Percentiles rank a stretch among this genome's conserved stretches.
These are phyloP conservation scores for Cheilosia scutellata DNA, from an alignment of 2,888 invertebrate species.

Conservation along the genomic window DNA sequence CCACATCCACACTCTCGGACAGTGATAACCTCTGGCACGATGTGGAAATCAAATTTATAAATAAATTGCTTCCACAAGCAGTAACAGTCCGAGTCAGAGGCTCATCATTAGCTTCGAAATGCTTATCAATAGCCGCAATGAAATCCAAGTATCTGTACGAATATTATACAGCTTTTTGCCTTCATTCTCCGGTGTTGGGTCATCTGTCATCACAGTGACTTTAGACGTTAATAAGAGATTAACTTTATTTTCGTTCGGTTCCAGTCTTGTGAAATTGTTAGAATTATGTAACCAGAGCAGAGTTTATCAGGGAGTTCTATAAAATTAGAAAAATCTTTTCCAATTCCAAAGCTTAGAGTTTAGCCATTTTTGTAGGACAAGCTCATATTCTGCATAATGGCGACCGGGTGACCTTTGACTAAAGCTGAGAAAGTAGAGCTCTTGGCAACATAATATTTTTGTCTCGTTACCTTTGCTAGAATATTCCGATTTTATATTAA, in stretches of 20 bases:
- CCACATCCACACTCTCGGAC: constrained; percentile 4
- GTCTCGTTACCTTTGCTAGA: constrained; percentile 2
- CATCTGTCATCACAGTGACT: constrained; percentile 11
- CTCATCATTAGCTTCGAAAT: constrained; percentile 25
- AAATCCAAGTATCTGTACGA: constrained; percentile 24
- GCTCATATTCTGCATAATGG: neutral
- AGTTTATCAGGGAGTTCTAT: constrained; percentile 12
- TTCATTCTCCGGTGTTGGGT: neutral
- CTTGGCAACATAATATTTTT: constrained; percentile 8
- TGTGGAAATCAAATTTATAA: constrained; percentile 51
- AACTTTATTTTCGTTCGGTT: neutral
- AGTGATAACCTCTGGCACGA: constrained; percentile 46
- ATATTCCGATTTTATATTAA: constrained; percentile 43
- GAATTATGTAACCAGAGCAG: constrained; percentile 19
- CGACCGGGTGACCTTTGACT: neutral
- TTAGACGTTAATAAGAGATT: constrained; percentile 11
- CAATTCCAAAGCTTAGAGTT: constrained; percentile 10
- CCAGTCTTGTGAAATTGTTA: constrained; percentile 9
- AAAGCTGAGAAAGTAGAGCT: constrained; percentile 25
- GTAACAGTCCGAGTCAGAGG: constrained; percentile 15
- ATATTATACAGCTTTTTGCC: neutral
- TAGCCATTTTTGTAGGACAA: neutral
- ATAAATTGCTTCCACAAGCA: constrained; percentile 50
- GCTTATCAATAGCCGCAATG: constrained; percentile 41
- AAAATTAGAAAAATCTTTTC: neutral